Conservation (phyloP, 1,140 invertebrate species). For the Heliothis virescens region DNA sequence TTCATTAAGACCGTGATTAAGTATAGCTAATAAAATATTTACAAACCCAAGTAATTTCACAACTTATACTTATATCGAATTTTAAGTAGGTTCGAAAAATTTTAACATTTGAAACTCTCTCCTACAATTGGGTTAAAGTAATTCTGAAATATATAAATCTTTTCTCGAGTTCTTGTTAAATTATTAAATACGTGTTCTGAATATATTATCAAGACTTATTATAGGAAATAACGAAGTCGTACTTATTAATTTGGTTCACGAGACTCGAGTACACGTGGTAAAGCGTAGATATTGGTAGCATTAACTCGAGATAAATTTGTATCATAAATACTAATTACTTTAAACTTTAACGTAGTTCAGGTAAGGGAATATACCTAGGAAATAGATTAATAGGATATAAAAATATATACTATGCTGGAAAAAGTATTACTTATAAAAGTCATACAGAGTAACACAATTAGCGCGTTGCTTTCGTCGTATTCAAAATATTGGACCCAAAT, state of each 20-base stretch:
- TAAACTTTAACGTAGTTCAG: too few relatives aligned
- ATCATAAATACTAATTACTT: background rate
- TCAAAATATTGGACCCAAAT: background rate
- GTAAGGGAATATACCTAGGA: too few relatives aligned
- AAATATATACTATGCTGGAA: background rate
- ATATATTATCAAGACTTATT: constrained; percentile 31
- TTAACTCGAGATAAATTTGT: background rate
- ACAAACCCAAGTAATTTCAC: too few relatives aligned
- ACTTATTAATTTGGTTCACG: constrained; percentile 25
- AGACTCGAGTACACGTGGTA: background rate
- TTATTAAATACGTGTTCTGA: constrained; percentile 40
- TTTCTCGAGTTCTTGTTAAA: constrained; percentile 32
- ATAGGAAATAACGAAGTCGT: constrained; percentile 23
- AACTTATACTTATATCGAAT: too few relatives aligned
- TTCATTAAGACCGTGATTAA: background rate
- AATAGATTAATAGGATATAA: too few relatives aligned
- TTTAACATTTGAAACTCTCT: constrained; percentile 16
- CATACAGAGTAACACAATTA: background rate
- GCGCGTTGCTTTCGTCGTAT: background rate
- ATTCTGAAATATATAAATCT: constrained; percentile 38
- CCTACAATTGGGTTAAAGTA: constrained; percentile 7
- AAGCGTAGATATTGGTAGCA: background rate
- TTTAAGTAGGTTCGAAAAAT: background rate
- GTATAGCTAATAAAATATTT: background rate
- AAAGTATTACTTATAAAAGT: background rate